These are phyloP conservation scores for Seira ritae DNA, from an alignment of 2,888 invertebrate genomes.

Conservation along the genomic window DNA sequence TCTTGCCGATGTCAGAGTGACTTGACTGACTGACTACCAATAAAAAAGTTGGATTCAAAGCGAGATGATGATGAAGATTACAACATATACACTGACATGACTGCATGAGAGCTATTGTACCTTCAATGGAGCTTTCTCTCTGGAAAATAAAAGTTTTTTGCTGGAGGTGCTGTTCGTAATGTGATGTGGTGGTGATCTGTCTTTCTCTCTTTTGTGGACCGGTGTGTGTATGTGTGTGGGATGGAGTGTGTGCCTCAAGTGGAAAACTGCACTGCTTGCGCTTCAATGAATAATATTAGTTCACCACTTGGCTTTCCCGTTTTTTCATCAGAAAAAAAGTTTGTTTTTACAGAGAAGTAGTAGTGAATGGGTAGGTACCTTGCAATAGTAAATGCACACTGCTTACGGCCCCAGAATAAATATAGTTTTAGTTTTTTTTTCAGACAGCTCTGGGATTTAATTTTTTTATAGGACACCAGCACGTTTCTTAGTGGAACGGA, in stretches of 20 bases:
- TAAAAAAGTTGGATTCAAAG: constrained; percentile 26
- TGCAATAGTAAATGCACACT: not conserved
- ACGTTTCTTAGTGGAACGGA: constrained; percentile 15
- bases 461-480: not conserved
- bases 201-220: constrained; percentile 26
- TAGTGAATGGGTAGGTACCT: not conserved
- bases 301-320: not conserved
- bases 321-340: no score
- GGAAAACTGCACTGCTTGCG: constrained; percentile 33
- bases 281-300: constrained; percentile 46
- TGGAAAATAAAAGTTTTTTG: not conserved
- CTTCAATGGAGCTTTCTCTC: not conserved
- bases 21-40: constrained; percentile 41
- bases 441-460: no score
- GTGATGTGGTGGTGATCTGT: constrained; percentile 45
- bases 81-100: no score
- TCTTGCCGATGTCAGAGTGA: not conserved
- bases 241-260: not conserved
- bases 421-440: not conserved
- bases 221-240: not conserved
- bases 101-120: no score
- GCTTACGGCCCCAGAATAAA: not conserved
- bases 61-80: not conserved
- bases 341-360: not conserved
- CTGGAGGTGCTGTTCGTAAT: not conserved